Evolutionary conservation across 2,113 vertebrate species (phyloP), one percentile per base, ranked within the genome.

Genomic region (Xenus cinereus): DNA sequence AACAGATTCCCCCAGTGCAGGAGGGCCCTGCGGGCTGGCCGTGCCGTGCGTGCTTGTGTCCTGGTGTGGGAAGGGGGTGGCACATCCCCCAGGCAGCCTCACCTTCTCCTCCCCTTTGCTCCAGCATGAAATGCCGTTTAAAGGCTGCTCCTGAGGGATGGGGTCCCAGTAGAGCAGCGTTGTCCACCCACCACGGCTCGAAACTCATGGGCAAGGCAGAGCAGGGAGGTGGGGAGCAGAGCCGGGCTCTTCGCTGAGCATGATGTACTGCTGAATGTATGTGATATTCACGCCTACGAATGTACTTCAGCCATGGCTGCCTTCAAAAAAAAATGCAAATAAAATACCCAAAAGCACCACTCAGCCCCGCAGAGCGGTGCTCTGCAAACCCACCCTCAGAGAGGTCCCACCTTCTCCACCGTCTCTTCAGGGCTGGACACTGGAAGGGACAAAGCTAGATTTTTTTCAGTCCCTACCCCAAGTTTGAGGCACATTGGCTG

Each of bases 171-270:
- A 0, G 26, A 7, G 45, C 56, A 7, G 35, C 43, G 57, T 24
- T 22, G 26, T 57, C 64, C 57, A 8, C 51, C n/a, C 32, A 0
- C 30, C 6, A 1, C 1, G 3, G 45, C 79, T 76, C 48, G 32
- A 39, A 74, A 15, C 16, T 37, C 43, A 1, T 3, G 56, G 51
- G 27, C 45, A 59, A 71, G 15, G 74, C 10, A 1, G 46, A n/a
- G 71, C 7, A 2, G 50, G 79, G 79, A 63, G 67, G 27, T 28
- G 69, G 43, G 69, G 66, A 74, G 75, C 54, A 60, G 91, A 66
- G 83, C 10, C 0, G 14, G 48, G 71, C 30, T 57, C 39, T 33
- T 30, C 0, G 0, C 0, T 1, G 32, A 28, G 46, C 17, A 1
- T 15, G 53, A 59, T 32, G 78, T 46, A 4, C 37, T 60, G 45